Percentiles rank a stretch among this genome's conserved stretches.
phyloP scores from a whole-genome alignment of 2,797 vertebrate genomes.

The Leptatherina wallacei region DNA sequence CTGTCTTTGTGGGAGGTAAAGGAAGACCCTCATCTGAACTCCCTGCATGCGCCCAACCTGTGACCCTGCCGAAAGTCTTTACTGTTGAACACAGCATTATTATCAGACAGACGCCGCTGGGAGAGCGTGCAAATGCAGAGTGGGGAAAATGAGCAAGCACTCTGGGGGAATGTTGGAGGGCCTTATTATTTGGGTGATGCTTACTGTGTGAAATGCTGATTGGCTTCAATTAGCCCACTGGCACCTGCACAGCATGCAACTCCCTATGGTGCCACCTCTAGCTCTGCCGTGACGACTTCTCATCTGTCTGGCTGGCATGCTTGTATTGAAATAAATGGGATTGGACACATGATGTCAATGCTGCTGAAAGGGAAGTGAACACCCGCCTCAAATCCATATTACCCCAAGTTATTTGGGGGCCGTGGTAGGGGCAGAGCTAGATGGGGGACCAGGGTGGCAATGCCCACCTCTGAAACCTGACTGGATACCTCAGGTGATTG shows the following conservation, averaged over 20 bases:
- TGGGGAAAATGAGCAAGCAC: constrained; percentile 38
- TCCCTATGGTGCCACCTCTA: constrained; percentile 49
- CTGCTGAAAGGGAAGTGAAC: constrained; percentile 23
- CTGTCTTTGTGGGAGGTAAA: background rate
- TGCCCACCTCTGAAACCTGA: no score
- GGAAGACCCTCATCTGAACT: constrained; percentile 23
- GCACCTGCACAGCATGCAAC: constrained; percentile 50
- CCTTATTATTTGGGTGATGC: constrained; percentile 51
- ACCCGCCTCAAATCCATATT: constrained; percentile 25
- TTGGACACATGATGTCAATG: constrained; percentile 30
- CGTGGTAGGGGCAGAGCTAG: background rate
- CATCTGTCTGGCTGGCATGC: constrained; percentile 41
- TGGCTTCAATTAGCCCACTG: constrained; percentile 69
- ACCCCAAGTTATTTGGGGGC: background rate
- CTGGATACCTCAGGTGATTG: no score
- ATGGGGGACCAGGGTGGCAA: no score
- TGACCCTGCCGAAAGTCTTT: constrained; percentile 21
- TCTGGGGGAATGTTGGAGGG: constrained; percentile 44
- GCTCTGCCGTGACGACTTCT: constrained; percentile 38
- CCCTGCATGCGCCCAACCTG: constrained; percentile 13
- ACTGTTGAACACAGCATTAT: constrained; percentile 11
- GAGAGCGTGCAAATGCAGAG: constrained; percentile 14
- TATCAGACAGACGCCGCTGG: constrained; percentile 1
- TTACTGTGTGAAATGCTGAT: constrained; percentile 62
- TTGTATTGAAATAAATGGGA: constrained; percentile 43